A percentile compares a stretch with the other conserved stretches of the same genome.
These are phyloP conservation scores for Poicephalus gulielmi DNA, from an alignment of 2,113 vertebrate species.

Conservation along the genomic window DNA sequence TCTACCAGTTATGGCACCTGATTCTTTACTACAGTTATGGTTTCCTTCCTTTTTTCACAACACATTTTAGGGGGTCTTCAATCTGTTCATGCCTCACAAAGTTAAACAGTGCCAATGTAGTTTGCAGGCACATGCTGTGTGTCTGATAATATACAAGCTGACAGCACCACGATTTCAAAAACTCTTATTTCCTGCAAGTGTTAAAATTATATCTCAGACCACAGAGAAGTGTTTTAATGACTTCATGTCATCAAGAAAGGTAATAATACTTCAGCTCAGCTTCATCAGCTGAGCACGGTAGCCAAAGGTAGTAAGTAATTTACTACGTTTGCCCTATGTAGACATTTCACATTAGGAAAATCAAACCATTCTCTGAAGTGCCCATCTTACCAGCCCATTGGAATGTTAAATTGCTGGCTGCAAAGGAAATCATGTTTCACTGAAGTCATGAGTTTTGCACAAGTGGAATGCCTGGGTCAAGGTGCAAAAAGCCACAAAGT, in stretches of 20 bases:
- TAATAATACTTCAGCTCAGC: background rate
- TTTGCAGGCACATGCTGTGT: background rate
- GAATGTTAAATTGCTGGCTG: conserved; percentile 10
- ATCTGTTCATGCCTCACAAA: conserved; percentile 1
- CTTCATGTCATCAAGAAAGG: conserved; percentile 26
- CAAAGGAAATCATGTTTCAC: background rate
- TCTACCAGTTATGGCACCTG: background rate
- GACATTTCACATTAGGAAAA: conserved; percentile 23
- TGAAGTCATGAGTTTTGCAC: background rate
- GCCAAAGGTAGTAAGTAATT: conserved; percentile 6
- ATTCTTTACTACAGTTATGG: background rate
- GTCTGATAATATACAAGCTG: background rate
- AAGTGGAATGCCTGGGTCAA: background rate
- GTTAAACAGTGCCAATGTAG: background rate
- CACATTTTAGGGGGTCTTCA: background rate
- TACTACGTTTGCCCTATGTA: background rate
- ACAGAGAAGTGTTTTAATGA: conserved; percentile 27
- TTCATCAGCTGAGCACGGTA: conserved; percentile 4
- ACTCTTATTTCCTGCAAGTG: conserved; percentile 4
- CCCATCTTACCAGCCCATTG: background rate
- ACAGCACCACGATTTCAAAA: background rate
- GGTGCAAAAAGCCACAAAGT: background rate
- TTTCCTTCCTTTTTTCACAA: background rate
- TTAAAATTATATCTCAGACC: conserved; percentile 39
- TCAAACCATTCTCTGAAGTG: background rate